These are phyloP conservation scores for Gnathonemus echidnorhynchus DNA, from an alignment of 2,113 vertebrate genomes.

Conservation along the genomic window DNA sequence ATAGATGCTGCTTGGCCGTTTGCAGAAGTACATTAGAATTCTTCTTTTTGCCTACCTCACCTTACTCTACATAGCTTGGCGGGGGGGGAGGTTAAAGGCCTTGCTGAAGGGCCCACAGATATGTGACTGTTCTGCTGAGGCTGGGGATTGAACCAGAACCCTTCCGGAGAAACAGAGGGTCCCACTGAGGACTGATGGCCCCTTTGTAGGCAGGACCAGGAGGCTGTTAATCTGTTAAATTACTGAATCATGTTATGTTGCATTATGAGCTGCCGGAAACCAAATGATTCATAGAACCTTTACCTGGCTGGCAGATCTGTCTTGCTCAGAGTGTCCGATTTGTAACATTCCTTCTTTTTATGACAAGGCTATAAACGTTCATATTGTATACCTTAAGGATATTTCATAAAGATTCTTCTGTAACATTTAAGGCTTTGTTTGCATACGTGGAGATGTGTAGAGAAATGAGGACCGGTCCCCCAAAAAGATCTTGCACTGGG, in stretches of 20 bases:
- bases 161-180: background rate
- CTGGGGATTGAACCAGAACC: background rate
- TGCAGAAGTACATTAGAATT: background rate
- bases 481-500: background rate
- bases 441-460: background rate
- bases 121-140: background rate
- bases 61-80: background rate
- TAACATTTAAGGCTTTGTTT: background rate
- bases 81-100: background rate
- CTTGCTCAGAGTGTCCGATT: background rate
- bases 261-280: background rate
- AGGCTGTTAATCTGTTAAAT: background rate
- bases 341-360: background rate
- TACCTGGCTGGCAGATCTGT: background rate
- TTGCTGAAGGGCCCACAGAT: background rate
- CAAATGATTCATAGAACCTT: background rate
- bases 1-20: background rate
- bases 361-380: background rate
- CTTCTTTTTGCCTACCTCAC: background rate
- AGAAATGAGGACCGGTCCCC: background rate
- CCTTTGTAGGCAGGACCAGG: background rate
- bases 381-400: background rate
- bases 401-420: background rate
- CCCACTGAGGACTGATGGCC: background rate
- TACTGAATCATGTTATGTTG: background rate